phyloP scores from a whole-genome alignment of 2,113 vertebrate genomes.

The Mobula birostris region DNA sequence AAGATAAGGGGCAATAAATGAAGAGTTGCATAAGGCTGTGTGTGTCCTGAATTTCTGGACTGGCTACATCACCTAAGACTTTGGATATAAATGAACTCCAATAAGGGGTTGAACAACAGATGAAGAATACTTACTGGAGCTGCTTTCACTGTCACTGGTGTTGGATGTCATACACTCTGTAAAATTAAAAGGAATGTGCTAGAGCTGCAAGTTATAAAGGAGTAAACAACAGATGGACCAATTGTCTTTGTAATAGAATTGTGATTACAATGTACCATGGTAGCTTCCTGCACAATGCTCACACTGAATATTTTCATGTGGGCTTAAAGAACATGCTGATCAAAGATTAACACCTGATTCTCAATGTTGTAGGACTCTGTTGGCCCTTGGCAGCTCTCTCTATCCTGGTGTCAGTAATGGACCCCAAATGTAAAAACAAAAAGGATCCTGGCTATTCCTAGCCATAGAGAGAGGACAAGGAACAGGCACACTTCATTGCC shows the following conservation, averaged over 20 bases:
- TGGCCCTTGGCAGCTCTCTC: not conserved
- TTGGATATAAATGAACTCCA: not conserved
- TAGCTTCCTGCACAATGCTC: slow-evolving; percentile 3
- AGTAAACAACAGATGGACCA: not conserved
- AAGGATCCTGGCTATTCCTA: not conserved
- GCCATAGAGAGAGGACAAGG: not conserved
- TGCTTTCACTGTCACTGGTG: slow-evolving; percentile 99
- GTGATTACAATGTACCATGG: slow-evolving; percentile 14
- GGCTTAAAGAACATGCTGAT: not conserved
- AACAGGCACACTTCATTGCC: not conserved
- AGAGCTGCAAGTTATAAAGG: slow-evolving; percentile 6
- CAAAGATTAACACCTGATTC: not conserved
- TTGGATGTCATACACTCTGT: slow-evolving; percentile 97
- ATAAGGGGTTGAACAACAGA: not conserved
- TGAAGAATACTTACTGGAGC: slow-evolving; percentile 85
- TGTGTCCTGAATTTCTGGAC: not conserved
- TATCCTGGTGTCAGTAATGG: not conserved
- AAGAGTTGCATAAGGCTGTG: not conserved
- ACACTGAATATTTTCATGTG: slow-evolving; percentile 15
- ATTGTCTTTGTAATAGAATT: not conserved
- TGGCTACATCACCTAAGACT: not conserved
- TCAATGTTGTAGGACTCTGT: not conserved
- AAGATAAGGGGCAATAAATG: no score
- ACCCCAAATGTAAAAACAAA: not conserved
- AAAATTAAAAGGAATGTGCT: slow-evolving; percentile 46